A percentile compares a stretch with the other conserved stretches of the same genome.
Evolutionary conservation across 1,140 invertebrate species (phyloP).

Genomic region (Eumaeus atala): DNA sequence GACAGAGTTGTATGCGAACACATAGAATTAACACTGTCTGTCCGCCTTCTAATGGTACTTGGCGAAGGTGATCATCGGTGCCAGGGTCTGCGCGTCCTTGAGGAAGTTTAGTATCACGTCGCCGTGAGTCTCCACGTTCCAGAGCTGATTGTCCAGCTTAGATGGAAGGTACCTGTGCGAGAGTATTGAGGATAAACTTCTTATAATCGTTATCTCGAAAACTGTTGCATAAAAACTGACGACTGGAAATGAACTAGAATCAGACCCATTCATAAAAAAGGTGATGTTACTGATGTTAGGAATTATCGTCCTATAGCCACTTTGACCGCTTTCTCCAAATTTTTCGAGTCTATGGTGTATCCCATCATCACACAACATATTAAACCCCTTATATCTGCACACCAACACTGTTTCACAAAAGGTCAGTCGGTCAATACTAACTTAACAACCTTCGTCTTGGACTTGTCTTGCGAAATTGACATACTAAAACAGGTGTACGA

Average conservation of each 20-base stretch:
- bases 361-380: too few relatives aligned
- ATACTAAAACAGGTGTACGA: slow-evolving; percentile 22
- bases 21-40: too few relatives aligned
- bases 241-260: slow-evolving; percentile 13
- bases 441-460: too few relatives aligned
- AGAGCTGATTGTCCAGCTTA: slow-evolving; percentile 77
- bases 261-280: slow-evolving; percentile 19
- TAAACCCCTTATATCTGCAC: slow-evolving; percentile 8
- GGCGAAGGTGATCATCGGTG: slow-evolving; percentile 83
- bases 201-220: too few relatives aligned
- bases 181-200: too few relatives aligned
- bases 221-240: too few relatives aligned
- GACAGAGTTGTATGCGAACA: too few relatives aligned
- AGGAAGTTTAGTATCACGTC: slow-evolving; percentile 90
- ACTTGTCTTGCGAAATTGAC: slow-evolving; percentile 16
- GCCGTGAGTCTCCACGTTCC: slow-evolving; percentile 79
- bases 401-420: slow-evolving; percentile 21
- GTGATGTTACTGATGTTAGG: not conserved
- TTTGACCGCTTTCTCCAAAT: too few relatives aligned
- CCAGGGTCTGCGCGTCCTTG: slow-evolving; percentile 88
- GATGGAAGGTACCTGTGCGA: slow-evolving; percentile 75
- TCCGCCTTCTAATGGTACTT: too few relatives aligned
- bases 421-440: too few relatives aligned
- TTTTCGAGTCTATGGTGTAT: too few relatives aligned
- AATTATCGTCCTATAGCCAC: slow-evolving; percentile 20